Evolutionary conservation across 1,140 invertebrate genomes (phyloP).

Genomic region (Zophobas atratus): DNA sequence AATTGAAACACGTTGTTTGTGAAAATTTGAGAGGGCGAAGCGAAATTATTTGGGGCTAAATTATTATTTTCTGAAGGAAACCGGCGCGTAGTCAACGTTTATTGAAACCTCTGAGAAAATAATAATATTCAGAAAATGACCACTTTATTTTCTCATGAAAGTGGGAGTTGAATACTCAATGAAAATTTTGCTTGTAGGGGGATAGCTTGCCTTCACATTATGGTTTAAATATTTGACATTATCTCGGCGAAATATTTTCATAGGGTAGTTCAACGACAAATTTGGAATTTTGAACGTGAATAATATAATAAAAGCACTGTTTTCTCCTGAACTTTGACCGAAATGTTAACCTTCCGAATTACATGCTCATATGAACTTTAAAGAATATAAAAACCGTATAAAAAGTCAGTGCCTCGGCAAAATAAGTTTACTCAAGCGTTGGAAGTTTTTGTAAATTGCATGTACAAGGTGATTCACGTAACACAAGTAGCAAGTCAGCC

Average conservation of each 20-base stretch:
- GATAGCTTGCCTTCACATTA: conserved; percentile 3
- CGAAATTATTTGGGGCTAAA: conserved; percentile 19
- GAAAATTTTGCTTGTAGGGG: conserved; percentile 17
- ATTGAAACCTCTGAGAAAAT: conserved; percentile 36
- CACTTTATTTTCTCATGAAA: conserved; percentile 37
- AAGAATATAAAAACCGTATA: too few relatives aligned
- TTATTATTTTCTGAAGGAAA: conserved; percentile 26
- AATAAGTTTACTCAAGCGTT: too few relatives aligned
- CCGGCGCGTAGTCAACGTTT: conserved; percentile 4
- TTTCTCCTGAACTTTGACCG: too few relatives aligned
- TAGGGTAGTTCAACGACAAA: background rate
- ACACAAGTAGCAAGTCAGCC: too few relatives aligned
- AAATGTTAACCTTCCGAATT: too few relatives aligned
- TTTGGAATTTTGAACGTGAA: conserved; percentile 16
- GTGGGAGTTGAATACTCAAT: conserved; percentile 22
- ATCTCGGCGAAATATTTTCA: conserved; percentile 11
- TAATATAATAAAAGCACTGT: background rate
- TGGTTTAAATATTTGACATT: conserved; percentile 16
- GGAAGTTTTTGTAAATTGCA: too few relatives aligned
- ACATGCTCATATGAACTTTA: too few relatives aligned
- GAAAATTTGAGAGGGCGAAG: background rate
- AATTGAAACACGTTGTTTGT: background rate
- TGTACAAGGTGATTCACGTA: too few relatives aligned
- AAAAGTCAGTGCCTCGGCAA: too few relatives aligned
- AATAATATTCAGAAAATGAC: conserved; percentile 39